These are phyloP conservation scores for Lithophane ornitopus DNA, from an alignment of 2,888 invertebrate species.

Conservation along the genomic window DNA sequence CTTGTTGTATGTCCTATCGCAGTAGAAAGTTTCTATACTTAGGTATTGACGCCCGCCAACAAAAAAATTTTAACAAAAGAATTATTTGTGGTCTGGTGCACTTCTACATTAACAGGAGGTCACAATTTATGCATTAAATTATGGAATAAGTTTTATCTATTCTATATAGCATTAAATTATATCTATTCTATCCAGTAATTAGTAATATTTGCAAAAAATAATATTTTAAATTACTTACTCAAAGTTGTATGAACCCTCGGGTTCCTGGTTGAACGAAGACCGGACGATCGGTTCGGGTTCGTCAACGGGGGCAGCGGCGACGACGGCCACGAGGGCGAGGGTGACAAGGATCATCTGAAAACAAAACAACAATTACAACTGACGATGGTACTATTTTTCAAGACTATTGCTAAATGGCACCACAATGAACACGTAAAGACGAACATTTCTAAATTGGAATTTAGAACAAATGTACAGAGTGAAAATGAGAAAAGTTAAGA, in stretches of 20 bases:
- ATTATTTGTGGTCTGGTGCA: not conserved
- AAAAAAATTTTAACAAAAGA: not conserved
- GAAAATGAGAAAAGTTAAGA: not conserved
- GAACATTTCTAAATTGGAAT: not conserved
- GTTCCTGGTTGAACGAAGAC: not conserved
- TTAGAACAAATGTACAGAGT: not conserved
- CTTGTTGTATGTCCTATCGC: not conserved
- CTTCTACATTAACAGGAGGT: not conserved
- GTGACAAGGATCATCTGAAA: constrained; percentile 56
- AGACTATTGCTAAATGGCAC: not conserved
- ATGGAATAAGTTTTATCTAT: not conserved
- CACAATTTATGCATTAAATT: not conserved
- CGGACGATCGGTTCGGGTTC: not conserved
- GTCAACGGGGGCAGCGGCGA: constrained; percentile 34
- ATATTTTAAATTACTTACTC: not conserved
- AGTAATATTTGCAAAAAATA: constrained; percentile 1
- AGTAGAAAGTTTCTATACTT: not conserved
- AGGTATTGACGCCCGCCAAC: not conserved
- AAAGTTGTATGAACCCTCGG: constrained; percentile 27
- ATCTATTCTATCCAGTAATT: too few relatives aligned
- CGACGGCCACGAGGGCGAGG: constrained; percentile 62
- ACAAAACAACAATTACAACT: not conserved
- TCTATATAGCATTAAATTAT: too few relatives aligned
- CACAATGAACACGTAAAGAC: not conserved
- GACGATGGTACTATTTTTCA: not conserved